phyloP scores from a whole-genome alignment of 2,888 invertebrate species.

The Papilio demoleus region DNA sequence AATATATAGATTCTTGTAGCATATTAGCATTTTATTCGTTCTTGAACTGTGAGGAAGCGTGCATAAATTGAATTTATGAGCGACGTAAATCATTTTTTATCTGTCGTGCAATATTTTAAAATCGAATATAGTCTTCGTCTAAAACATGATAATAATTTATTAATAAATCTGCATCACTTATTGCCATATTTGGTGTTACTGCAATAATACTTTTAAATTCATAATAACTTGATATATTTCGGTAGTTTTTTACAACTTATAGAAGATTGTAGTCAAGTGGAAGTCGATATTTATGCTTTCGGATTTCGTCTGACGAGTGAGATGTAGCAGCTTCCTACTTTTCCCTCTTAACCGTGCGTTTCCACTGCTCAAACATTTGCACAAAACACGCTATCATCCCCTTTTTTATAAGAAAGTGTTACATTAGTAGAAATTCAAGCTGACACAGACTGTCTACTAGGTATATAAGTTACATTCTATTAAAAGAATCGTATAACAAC shows the following conservation, averaged over 20 bases:
- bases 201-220: neutral
- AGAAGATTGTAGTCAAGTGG: neutral
- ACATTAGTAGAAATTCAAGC: too few relatives aligned
- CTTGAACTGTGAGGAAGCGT: conserved; percentile 18
- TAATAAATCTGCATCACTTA: conserved; percentile 10
- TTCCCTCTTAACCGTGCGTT: neutral
- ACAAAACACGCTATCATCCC: neutral
- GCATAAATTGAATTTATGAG: conserved; percentile 22
- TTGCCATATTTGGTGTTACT: neutral
- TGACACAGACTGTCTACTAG: too few relatives aligned
- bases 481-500: neutral
- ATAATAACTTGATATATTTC: neutral
- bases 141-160: conserved; percentile 19
- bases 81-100: conserved; percentile 11
- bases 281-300: neutral
- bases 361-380: too few relatives aligned
- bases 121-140: conserved; percentile 11
- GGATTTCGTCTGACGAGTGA: neutral
- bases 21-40: conserved; percentile 21
- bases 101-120: neutral
- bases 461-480: too few relatives aligned
- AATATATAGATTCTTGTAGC: conserved; percentile 3
- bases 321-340: neutral
- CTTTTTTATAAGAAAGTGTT: neutral
- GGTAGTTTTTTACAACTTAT: neutral